Conservation (phyloP, 2,113 vertebrate genomes). For the Circaetus cinerascens region DNA sequence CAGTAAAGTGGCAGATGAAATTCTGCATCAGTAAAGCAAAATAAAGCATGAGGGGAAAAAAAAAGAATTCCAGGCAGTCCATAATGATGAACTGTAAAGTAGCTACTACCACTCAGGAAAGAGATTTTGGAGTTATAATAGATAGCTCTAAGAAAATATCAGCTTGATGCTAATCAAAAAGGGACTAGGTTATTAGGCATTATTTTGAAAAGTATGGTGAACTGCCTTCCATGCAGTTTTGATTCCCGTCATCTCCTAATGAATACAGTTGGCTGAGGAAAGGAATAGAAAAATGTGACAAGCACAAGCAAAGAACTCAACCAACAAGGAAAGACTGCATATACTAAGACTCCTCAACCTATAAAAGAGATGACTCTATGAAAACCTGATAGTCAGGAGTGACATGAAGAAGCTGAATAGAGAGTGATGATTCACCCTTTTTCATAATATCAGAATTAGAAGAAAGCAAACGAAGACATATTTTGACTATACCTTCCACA, state of each 20-base stretch:
- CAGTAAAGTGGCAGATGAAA: not conserved
- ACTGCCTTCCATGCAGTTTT: not conserved
- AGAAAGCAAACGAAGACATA: not conserved
- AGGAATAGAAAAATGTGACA: not conserved
- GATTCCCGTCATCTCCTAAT: not conserved
- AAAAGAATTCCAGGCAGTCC: not conserved
- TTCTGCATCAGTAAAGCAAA: not conserved
- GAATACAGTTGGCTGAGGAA: not conserved
- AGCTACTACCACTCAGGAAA: not conserved
- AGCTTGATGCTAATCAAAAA: not conserved
- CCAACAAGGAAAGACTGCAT: not conserved
- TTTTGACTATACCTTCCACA: not conserved
- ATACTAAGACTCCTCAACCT: not conserved
- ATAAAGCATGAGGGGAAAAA: rapidly evolving
- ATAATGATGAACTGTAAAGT: not conserved
- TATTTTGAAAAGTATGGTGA: not conserved
- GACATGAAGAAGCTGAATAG: not conserved
- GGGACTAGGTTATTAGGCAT: not conserved
- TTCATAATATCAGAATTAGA: not conserved
- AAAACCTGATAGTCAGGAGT: not conserved
- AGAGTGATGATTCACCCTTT: not conserved
- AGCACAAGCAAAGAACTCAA: not conserved
- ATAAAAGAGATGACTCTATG: not conserved
- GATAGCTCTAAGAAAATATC: not conserved
- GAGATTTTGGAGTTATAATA: not conserved